Conservation (phyloP, 2,113 vertebrate species). For the Tragelaphus buxtoni region DNA sequence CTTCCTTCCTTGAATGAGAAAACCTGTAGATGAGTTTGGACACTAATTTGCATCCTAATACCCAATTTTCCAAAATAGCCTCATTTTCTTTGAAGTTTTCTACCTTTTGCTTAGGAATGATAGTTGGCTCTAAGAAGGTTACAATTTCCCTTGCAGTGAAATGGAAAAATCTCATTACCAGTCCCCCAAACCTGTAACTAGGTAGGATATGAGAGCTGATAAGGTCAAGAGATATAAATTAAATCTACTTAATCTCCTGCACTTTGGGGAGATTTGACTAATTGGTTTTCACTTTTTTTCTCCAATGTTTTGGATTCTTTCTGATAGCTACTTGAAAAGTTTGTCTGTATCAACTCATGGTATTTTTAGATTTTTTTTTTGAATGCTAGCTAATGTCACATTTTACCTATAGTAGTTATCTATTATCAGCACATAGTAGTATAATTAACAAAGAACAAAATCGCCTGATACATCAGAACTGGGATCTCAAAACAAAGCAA, state of each 20-base stretch:
- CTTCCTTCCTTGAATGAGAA: conserved; percentile 6
- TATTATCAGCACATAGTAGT: not conserved
- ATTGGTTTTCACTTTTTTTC: conserved; percentile 21
- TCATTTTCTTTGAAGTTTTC: not conserved
- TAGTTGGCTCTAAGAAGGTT: not conserved
- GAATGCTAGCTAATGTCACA: not conserved
- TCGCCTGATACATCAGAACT: not conserved
- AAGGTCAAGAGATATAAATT: not conserved
- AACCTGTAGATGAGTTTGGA: not conserved
- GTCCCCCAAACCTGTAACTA: not conserved
- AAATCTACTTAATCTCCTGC: not conserved
- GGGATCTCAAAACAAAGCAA: not conserved
- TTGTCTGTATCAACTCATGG: not conserved
- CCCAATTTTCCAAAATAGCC: not conserved
- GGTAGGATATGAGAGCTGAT: not conserved
- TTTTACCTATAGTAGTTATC: not conserved
- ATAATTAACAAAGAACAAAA: not conserved
- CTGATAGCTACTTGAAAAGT: not conserved
- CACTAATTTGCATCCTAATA: conserved; percentile 4
- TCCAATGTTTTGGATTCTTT: not conserved
- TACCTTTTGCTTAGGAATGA: not conserved
- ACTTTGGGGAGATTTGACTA: not conserved
- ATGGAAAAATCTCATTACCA: conserved; percentile 42
- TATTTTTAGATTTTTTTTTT: not conserved
- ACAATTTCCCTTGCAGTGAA: conserved; percentile 23